These are phyloP conservation scores for Drosophila fulvimacula DNA, from an alignment of 2,888 invertebrate species.

Conservation along the genomic window DNA sequence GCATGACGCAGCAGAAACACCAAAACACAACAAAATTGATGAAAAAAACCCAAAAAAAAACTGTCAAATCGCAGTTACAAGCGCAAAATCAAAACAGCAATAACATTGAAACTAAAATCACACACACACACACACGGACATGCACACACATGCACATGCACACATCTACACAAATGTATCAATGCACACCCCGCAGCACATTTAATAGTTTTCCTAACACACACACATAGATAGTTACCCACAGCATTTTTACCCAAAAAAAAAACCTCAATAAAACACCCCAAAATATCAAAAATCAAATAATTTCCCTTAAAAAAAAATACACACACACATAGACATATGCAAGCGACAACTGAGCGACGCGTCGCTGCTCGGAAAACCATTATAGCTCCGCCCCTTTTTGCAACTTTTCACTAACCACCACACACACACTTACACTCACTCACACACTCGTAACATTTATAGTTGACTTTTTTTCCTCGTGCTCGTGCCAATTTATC, in stretches of 20 bases:
- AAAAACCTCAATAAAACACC: conserved; percentile 84
- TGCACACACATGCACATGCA: conserved; percentile 22
- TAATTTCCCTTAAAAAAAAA: conserved; percentile 84
- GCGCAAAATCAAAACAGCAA: conserved; percentile 78
- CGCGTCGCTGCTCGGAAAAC: conserved; percentile 77
- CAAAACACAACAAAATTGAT: conserved; percentile 50
- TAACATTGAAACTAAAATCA: conserved; percentile 78
- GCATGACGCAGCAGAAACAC: conserved; percentile 82
- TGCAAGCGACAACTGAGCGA: conserved; percentile 58
- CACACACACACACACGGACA: conserved; percentile 30
- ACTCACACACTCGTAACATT: conserved; percentile 19
- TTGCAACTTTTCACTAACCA: conserved; percentile 74
- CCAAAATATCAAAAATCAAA: conserved; percentile 84
- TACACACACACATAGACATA: conserved; percentile 36
- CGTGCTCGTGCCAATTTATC: conserved; percentile 77
- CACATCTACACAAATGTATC: conserved; percentile 34
- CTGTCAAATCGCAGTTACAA: conserved; percentile 68
- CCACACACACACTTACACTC: conserved; percentile 47
- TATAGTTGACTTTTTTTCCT: conserved; percentile 52
- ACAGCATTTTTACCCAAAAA: conserved; percentile 59
- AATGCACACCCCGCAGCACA: conserved; percentile 59
- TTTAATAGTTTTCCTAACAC: conserved; percentile 70
- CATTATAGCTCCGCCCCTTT: conserved; percentile 83
- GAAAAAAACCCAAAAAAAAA: conserved; percentile 48
- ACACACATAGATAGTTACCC: conserved; percentile 53